Base-by-base conservation (phyloP, 1,140 invertebrate species). In the Lethrus apterus region DNA sequence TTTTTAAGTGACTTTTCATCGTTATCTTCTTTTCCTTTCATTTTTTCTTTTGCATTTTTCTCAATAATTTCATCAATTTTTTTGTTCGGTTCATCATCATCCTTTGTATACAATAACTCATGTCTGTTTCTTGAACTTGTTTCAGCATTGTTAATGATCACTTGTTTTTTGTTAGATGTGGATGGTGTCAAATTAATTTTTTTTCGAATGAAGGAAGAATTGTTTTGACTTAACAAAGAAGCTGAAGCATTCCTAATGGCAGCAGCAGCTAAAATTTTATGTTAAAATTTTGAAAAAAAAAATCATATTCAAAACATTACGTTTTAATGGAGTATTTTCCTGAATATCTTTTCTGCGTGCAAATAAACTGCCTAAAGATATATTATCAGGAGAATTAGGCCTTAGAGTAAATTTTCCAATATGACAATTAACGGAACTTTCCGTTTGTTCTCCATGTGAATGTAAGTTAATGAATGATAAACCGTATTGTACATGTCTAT, bases 391-490 rank as follows among this genome's bases (percentile, higher is more conserved):
- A 1, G 76, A 76, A 29, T 68, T 64, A 18, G 69, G 66, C 56
- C 80, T 80, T 7, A 88, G 50, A n/a, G 64, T 68, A 53, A 86
- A 84, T 31, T 71, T 69, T 20, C 78, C 79, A 23, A 81, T 58
- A 34, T 42, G 48, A 18, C 48, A 54, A 41, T 46, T 51, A n/a
- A 30, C 32, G 9, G n/a, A 23, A 24, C 60, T 54, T 0, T 31
- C 7, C 13, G 61, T 62, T 20, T 41, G 32, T 36, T 17, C 52
- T 30, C 69, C 65, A 17, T 66, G 66, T 17, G 75, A 71, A 59
- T 78, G 77, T 7, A 89, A 68, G 54, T 80, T 84, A 20, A 92
- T 73, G 63, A 92, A 92, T 2, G 84, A 80, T 4, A 93, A 58
- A 0, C 89, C 89, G 71, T 80, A 92, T 59, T 83, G 73, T 21